Conservation (phyloP, 2,888 invertebrate genomes). For the Homarus gammarus region DNA sequence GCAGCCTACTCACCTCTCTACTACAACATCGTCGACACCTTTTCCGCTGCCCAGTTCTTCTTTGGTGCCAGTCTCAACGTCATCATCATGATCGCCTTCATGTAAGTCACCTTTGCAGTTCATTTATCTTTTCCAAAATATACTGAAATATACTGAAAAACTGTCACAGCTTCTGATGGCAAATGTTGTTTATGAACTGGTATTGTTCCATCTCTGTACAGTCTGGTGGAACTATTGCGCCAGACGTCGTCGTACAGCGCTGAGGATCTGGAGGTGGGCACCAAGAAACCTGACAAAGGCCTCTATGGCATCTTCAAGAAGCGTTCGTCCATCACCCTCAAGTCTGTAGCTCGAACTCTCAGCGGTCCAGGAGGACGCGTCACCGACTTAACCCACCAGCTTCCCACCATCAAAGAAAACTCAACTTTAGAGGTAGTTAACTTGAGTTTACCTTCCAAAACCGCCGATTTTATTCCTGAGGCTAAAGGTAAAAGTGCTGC, state of each 20-base stretch:
- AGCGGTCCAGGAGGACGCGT: not conserved
- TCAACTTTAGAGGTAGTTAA: too few relatives aligned
- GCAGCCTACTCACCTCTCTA: slow-evolving; percentile 49
- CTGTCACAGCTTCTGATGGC: too few relatives aligned
- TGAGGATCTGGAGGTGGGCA: not conserved
- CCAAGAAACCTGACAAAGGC: not conserved
- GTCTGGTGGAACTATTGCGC: not conserved
- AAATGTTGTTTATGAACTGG: too few relatives aligned
- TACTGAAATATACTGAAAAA: too few relatives aligned
- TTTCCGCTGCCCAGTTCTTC: slow-evolving; percentile 59
- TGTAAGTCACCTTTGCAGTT: slow-evolving; percentile 14
- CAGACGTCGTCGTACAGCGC: not conserved
- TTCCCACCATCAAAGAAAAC: too few relatives aligned
- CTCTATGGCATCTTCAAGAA: not conserved
- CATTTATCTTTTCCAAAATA: too few relatives aligned
- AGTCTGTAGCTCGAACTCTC: not conserved
- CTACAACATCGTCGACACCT: slow-evolving; percentile 47
- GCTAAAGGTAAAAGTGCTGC: too few relatives aligned
- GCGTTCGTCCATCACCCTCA: not conserved
- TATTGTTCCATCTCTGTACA: not conserved
- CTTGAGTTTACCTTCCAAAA: too few relatives aligned
- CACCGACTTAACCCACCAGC: too few relatives aligned
- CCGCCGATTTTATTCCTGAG: too few relatives aligned
- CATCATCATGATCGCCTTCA: slow-evolving; percentile 24
- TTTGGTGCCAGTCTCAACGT: slow-evolving; percentile 52